Percentiles rank a stretch among this genome's conserved stretches.
Evolutionary conservation across 2,888 invertebrate genomes (phyloP).

Genomic region (Caenorhabditis afra): DNA sequence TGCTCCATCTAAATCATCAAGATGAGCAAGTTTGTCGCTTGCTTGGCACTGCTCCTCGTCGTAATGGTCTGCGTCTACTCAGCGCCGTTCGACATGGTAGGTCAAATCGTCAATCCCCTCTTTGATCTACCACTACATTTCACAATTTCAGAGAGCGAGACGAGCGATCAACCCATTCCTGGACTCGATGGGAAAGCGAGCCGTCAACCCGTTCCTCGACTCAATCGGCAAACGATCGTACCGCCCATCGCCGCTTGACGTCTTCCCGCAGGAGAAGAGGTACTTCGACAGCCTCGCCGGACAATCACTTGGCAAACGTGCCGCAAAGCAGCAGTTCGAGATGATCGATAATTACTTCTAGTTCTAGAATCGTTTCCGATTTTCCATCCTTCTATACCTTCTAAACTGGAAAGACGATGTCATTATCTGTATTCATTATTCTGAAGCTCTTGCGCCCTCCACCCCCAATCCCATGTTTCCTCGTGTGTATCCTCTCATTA

Average conservation of each 20-base stretch:
- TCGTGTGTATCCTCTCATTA: constrained; percentile 2
- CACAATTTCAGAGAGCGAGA: constrained; percentile 59
- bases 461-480: background rate
- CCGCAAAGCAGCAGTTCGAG: constrained; percentile 26
- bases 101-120: background rate
- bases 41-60: constrained; percentile 56
- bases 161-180: constrained; percentile 78
- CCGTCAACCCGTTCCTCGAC: constrained; percentile 77
- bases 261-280: constrained; percentile 52
- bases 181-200: constrained; percentile 76
- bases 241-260: background rate
- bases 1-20: constrained; percentile 7
- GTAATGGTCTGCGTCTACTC: constrained; percentile 26
- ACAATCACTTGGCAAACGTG: constrained; percentile 73
- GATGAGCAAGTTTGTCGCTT: constrained; percentile 59
- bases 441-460: constrained; percentile 34
- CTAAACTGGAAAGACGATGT: too few relatives aligned
- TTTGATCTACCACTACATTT: background rate
- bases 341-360: constrained; percentile 49
- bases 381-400: too few relatives aligned
- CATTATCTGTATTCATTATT: constrained; percentile 3
- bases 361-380: too few relatives aligned
- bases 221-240: constrained; percentile 73
- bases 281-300: constrained; percentile 77
- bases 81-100: constrained; percentile 46